phyloP scores from a whole-genome alignment of 1,140 invertebrate species.

The Ceratosolen fusciceps region DNA sequence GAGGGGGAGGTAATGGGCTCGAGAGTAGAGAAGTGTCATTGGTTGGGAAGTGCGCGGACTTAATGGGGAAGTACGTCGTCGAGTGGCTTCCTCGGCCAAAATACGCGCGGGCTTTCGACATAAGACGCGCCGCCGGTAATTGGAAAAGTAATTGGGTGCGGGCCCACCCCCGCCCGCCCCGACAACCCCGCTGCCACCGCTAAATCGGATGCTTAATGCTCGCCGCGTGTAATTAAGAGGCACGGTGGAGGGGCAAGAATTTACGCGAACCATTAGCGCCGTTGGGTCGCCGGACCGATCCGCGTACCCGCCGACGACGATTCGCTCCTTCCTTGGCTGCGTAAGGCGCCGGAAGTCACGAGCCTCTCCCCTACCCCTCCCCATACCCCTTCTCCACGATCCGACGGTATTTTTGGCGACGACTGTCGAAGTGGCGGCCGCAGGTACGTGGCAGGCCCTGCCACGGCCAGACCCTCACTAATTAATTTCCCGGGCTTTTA shows the following conservation, averaged over 20 bases:
- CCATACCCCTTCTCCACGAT: no score
- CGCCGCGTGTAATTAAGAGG: slow-evolving; percentile 49
- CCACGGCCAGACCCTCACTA: slow-evolving; percentile 3
- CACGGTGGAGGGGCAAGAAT: slow-evolving; percentile 48
- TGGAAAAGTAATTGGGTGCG: slow-evolving; percentile 51
- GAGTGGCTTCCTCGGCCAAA: slow-evolving; percentile 22
- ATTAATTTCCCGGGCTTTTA: slow-evolving; percentile 29
- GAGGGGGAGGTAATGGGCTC: no score
- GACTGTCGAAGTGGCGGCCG: not conserved
- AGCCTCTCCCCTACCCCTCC: not conserved
- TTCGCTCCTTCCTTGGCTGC: not conserved
- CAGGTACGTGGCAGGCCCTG: not conserved
- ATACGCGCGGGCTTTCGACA: slow-evolving; percentile 45
- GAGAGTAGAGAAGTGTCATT: no score
- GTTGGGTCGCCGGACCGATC: not conserved
- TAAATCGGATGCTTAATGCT: slow-evolving; percentile 41
- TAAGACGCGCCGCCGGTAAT: slow-evolving; percentile 44
- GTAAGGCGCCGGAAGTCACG: slow-evolving; percentile 10
- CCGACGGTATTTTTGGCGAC: not conserved
- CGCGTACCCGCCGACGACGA: not conserved
- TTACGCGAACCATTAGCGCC: slow-evolving; percentile 50
- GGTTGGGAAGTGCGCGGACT: not conserved
- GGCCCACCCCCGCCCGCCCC: not conserved
- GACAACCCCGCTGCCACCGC: no score
- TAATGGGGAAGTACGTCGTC: slow-evolving; percentile 1